Percentiles rank a stretch among this genome's conserved stretches.
phyloP scores from a whole-genome alignment of 2,113 vertebrate species.

The Pachycephala philippinensis region DNA sequence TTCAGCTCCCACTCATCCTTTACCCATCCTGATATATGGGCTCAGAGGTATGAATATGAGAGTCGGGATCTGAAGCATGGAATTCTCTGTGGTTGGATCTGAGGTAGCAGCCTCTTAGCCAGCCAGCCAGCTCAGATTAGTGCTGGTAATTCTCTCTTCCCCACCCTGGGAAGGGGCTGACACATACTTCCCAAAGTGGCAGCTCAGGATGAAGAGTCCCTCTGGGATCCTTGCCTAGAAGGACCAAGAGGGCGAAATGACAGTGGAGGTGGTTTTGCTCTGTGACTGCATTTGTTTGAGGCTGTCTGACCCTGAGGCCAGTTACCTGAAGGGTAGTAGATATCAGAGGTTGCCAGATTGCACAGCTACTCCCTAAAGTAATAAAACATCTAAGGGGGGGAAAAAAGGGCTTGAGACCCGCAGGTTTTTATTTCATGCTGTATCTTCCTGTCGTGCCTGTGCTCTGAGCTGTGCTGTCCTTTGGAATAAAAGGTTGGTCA shows the following conservation, averaged over 20 bases:
- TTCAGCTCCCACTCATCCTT: not conserved
- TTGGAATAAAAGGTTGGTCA: not conserved
- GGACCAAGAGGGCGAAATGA: not conserved
- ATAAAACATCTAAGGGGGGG: not conserved
- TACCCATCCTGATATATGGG: not conserved
- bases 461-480: rapidly evolving
- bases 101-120: not conserved
- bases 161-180: not conserved
- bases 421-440: not conserved
- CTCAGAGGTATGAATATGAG: not conserved
- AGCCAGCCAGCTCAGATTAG: not conserved
- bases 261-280: not conserved
- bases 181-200: not conserved
- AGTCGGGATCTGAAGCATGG: not conserved
- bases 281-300: rapidly evolving
- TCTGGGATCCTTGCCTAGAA: not conserved
- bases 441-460: not conserved
- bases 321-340: not conserved
- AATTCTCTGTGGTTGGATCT: not conserved
- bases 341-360: not conserved
- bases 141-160: not conserved
- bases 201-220: not conserved
- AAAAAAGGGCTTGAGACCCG: rapidly evolving
- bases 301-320: not conserved
- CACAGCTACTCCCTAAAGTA: not conserved